These are phyloP conservation scores for Hippotragus niger DNA, from an alignment of 2,113 vertebrate genomes.

Conservation along the genomic window DNA sequence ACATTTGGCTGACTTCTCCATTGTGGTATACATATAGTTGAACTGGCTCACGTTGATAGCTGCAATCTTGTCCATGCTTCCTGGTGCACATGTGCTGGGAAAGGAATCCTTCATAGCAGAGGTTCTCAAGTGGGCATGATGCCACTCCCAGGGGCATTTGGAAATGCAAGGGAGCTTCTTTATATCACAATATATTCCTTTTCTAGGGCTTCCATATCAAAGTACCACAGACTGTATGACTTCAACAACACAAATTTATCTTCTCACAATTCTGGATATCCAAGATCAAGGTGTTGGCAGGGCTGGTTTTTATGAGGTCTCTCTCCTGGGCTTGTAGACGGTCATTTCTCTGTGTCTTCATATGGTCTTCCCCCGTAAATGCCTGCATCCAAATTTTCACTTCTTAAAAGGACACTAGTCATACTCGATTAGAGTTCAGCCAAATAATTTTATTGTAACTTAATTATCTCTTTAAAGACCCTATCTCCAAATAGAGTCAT, in stretches of 20 bases:
- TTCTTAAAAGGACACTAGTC: background rate
- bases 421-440: background rate
- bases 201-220: background rate
- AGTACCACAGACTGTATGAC: background rate
- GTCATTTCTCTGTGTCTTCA: background rate
- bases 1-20: background rate
- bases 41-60: background rate
- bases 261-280: background rate
- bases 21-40: background rate
- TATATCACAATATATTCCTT: background rate
- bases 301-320: background rate
- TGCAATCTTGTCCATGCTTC: background rate
- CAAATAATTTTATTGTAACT: background rate
- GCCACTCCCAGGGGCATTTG: background rate
- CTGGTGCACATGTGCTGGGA: no score
- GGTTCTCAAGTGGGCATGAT: background rate
- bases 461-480: background rate
- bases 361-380: background rate
- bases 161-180: background rate
- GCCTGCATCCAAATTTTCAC: background rate
- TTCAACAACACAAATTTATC: background rate
- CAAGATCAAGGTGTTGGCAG: background rate
- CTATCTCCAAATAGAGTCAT: background rate
- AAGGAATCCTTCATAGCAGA: background rate
- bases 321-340: background rate